Conservation (phyloP, 2,113 vertebrate species). For the Saccopteryx leptura region DNA sequence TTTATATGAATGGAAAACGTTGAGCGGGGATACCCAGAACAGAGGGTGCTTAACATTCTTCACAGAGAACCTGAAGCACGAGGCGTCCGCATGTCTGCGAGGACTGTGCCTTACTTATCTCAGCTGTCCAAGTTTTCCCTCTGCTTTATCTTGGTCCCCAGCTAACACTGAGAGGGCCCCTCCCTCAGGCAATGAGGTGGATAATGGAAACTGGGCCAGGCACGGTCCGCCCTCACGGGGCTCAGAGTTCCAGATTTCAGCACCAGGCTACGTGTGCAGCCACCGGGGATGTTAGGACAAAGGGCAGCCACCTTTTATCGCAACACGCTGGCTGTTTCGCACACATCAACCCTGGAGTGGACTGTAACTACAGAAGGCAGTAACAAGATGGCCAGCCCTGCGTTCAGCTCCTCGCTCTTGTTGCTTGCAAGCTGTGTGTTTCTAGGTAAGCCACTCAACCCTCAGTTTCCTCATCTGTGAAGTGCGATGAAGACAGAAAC, state of each 20-base stretch:
- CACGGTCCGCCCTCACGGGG: not conserved
- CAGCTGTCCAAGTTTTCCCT: not conserved
- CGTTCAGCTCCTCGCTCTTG: not conserved
- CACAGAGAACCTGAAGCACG: accelerated
- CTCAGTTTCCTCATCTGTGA: not conserved
- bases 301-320: not conserved
- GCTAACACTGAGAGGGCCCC: too few relatives aligned
- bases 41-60: not conserved
- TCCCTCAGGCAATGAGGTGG: not conserved
- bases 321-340: accelerated
- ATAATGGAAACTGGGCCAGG: not conserved
- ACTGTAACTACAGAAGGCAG: accelerated
- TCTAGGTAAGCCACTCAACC: not conserved
- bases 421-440: not conserved
- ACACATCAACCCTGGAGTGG: accelerated
- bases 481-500: not conserved
- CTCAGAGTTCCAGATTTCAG: not conserved
- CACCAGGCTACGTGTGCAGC: not conserved
- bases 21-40: accelerated
- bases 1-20: too few relatives aligned
- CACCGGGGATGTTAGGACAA: not conserved
- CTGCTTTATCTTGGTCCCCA: not conserved
- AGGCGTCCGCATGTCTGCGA: accelerated
- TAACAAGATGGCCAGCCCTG: not conserved
- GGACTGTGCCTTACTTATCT: accelerated